Conservation (phyloP, 2,797 vertebrate species). For the Lagodon rhomboides region DNA sequence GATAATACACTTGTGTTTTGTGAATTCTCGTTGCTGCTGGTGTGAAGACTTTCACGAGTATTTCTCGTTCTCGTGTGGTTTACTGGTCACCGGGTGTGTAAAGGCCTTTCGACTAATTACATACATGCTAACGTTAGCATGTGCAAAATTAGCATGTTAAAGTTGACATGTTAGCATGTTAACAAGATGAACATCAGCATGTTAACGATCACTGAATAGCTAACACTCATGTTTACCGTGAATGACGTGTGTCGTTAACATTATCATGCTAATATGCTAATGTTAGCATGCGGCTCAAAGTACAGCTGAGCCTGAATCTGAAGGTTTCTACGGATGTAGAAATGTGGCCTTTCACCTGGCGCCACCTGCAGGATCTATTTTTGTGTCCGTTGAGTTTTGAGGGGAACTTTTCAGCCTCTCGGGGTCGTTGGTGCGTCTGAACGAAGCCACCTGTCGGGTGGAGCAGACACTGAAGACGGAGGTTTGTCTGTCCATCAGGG, state of each 20-base stretch:
- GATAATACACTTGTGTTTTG: too few species aligned
- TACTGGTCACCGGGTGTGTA: too few species aligned
- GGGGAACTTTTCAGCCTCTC: neutral
- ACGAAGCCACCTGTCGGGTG: too few species aligned
- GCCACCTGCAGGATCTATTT: neutral
- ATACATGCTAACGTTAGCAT: conserved; percentile 4
- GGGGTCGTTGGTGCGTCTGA: neutral
- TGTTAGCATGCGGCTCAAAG: neutral
- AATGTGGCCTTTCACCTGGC: too few species aligned
- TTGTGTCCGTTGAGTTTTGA: neutral
- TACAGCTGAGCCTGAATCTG: too few species aligned
- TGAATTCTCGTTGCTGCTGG: too few species aligned
- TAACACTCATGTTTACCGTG: neutral
- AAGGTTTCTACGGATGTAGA: neutral
- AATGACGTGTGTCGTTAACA: neutral
- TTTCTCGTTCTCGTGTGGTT: too few species aligned
- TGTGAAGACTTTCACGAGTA: too few species aligned
- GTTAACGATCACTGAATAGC: neutral
- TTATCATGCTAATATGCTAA: neutral
- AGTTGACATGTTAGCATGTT: neutral
- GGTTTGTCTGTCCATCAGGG: neutral
- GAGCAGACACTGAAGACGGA: too few species aligned
- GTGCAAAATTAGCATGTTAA: neutral
- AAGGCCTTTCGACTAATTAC: too few species aligned
- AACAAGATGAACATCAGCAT: neutral